Evolutionary conservation across 1,140 invertebrate species (phyloP).

Genomic region (Brachionus calyciflorus): DNA sequence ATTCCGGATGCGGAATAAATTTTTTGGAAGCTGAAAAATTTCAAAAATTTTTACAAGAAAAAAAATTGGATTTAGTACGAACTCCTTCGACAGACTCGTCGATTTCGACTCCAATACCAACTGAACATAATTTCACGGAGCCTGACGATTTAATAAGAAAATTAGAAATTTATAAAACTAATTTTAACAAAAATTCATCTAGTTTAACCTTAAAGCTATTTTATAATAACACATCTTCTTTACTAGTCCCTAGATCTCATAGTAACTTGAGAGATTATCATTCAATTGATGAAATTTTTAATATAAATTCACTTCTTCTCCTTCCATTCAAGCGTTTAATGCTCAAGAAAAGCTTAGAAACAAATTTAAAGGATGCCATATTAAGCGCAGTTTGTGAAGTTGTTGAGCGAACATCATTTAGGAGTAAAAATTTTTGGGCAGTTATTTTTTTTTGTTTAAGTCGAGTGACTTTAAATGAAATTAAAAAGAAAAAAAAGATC

Average conservation of each 20-base stretch:
- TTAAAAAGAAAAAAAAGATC: background rate
- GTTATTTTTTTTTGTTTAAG: slow-evolving; percentile 4
- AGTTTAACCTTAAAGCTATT: background rate
- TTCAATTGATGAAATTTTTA: background rate
- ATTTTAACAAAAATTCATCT: background rate
- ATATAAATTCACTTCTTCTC: background rate
- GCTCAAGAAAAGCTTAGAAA: background rate
- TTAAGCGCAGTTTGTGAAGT: slow-evolving; percentile 20
- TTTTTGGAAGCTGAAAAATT: background rate
- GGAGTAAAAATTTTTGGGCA: background rate
- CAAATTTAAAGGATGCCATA: slow-evolving; percentile 14
- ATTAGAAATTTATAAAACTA: slow-evolving; percentile 26
- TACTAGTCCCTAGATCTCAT: background rate
- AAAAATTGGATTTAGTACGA: background rate
- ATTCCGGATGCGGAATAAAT: background rate
- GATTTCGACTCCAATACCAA: background rate
- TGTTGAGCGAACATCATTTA: background rate
- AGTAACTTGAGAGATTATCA: background rate
- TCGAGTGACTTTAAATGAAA: background rate
- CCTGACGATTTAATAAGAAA: background rate
- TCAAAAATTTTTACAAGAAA: background rate
- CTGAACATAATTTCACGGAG: background rate
- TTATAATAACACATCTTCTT: background rate
- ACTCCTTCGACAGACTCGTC: background rate
- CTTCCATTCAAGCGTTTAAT: slow-evolving; percentile 21